Evolutionary conservation across 2,113 vertebrate genomes (phyloP).

Genomic region (Syngnathus scovelli): DNA sequence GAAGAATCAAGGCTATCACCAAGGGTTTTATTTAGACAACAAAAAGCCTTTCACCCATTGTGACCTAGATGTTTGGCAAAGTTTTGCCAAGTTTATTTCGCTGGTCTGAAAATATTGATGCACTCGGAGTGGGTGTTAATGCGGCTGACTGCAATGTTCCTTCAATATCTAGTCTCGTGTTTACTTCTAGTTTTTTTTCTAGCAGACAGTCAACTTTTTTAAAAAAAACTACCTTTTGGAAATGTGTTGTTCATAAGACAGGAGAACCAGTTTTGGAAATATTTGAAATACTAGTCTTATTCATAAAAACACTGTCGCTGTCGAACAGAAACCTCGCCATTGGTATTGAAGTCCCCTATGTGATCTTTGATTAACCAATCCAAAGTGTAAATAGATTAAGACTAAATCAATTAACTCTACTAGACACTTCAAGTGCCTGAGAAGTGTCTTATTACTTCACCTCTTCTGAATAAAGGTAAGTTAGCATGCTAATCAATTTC

Average conservation of each 20-base stretch:
- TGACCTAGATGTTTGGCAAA: constrained; percentile 41
- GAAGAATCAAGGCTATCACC: constrained; percentile 39
- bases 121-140: constrained; percentile 2
- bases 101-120: constrained; percentile 18
- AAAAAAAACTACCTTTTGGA: background rate
- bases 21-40: constrained; percentile 50
- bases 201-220: background rate
- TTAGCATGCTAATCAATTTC: background rate
- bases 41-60: constrained; percentile 43
- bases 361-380: too few relatives aligned
- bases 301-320: too few relatives aligned
- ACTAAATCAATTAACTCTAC: background rate
- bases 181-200: background rate
- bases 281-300: background rate
- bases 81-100: constrained; percentile 45
- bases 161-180: background rate
- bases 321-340: too few relatives aligned
- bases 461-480: background rate
- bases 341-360: too few relatives aligned
- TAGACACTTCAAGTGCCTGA: background rate
- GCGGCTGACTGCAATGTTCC: constrained; percentile 5
- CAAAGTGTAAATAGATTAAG: background rate
- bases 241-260: background rate
- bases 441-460: background rate
- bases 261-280: background rate